Conservation (phyloP, 2,113 vertebrate species). For the Potamarius usumacintae region DNA sequence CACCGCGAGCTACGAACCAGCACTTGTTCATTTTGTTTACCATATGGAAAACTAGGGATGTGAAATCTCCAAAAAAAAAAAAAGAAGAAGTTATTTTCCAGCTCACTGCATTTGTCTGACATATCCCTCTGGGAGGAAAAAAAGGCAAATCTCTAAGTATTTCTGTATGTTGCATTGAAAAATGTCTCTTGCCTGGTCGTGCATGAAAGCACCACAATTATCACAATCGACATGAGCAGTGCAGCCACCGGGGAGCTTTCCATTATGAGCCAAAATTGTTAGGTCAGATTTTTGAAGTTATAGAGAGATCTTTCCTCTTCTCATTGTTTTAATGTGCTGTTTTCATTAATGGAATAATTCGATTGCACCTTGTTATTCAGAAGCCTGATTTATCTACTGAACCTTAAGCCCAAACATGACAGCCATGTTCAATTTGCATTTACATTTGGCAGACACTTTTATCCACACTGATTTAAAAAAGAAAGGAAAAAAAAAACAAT, state of each 20-base stretch:
- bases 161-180: constrained; percentile 17
- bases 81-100: constrained; percentile 42
- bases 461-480: not conserved
- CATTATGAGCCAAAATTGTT: constrained; percentile 1
- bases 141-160: constrained; percentile 38
- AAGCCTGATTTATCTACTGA: not conserved
- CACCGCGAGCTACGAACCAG: not conserved
- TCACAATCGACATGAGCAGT: constrained; percentile 13
- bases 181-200: constrained; percentile 34
- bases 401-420: not conserved
- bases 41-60: constrained; percentile 23
- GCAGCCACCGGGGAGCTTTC: constrained; percentile 4
- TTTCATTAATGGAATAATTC: not conserved
- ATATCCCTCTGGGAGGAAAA: constrained; percentile 30
- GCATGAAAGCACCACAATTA: constrained; percentile 37
- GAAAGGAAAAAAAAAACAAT: not conserved
- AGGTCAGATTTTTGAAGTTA: not conserved
- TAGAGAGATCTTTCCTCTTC: not conserved
- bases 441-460: not conserved
- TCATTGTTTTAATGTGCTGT: constrained; percentile 3
- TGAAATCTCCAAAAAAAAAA: constrained; percentile 17
- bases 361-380: not conserved
- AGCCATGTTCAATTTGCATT: not conserved
- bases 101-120: constrained; percentile 42
- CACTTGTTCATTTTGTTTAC: constrained; percentile 47